Conservation (phyloP, 2,113 vertebrate species). For the Ia io region DNA sequence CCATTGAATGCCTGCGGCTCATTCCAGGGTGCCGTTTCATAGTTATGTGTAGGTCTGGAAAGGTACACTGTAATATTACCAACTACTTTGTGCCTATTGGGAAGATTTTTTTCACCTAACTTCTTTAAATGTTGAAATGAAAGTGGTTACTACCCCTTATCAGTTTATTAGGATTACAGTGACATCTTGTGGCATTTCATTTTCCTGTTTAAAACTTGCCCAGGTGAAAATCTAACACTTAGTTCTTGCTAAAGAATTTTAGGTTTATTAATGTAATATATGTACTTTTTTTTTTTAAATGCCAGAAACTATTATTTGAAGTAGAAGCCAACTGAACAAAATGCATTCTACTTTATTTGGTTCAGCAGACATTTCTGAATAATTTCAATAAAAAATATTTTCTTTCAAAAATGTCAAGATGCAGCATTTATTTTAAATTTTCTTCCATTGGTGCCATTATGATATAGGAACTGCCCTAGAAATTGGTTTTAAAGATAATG, state of each 20-base stretch:
- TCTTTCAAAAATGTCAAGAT: background rate
- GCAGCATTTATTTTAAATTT: background rate
- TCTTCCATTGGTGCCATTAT: background rate
- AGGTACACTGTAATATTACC: background rate
- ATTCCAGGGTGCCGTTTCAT: background rate
- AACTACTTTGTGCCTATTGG: background rate
- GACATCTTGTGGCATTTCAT: conserved; percentile 82
- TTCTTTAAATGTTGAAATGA: conserved; percentile 11
- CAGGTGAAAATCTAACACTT: background rate
- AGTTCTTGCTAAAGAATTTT: conserved; percentile 23
- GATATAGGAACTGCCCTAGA: background rate
- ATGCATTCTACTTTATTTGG: background rate
- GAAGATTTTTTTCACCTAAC: background rate
- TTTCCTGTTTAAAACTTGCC: conserved; percentile 55
- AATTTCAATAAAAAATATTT: conserved; percentile 13
- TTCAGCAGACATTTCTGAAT: background rate
- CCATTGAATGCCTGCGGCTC: background rate
- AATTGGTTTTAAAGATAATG: background rate
- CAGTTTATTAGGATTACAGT: conserved; percentile 77
- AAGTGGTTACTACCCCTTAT: conserved; percentile 32
- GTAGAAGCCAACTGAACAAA: background rate
- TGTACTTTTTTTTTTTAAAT: background rate
- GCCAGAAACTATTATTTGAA: background rate
- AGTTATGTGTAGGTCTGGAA: background rate
- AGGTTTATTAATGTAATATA: background rate